Evolutionary conservation across 2,113 vertebrate genomes (phyloP).

Genomic region (Noturus placidus): DNA sequence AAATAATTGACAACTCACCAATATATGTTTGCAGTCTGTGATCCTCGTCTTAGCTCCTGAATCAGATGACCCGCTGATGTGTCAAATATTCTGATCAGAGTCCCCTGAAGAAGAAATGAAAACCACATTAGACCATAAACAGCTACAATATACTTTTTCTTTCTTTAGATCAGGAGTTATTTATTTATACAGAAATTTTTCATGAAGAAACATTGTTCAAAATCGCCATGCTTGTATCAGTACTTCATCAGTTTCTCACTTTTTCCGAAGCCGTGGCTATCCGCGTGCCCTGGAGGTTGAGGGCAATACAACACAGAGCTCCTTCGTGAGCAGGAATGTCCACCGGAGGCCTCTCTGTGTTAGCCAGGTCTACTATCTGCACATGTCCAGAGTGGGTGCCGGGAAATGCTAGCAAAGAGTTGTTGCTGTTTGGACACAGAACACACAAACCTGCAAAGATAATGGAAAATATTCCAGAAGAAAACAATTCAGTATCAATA

Average conservation of each 20-base stretch:
- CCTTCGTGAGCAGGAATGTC: conserved; percentile 96
- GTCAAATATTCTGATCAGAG: conserved; percentile 97
- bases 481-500: neutral
- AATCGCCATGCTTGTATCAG: neutral
- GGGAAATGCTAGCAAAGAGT: conserved; percentile 93
- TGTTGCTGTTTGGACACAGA: conserved; percentile 98
- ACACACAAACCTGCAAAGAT: conserved; percentile 87
- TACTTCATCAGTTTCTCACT: conserved; percentile 65
- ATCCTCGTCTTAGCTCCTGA: conserved; percentile 94
- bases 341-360: conserved; percentile 93
- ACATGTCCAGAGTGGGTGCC: conserved; percentile 93
- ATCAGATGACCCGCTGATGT: conserved; percentile 94
- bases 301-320: conserved; percentile 89
- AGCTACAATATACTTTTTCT: neutral
- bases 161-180: neutral
- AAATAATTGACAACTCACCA: conserved; percentile 74
- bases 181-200: neutral
- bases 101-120: conserved; percentile 77
- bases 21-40: conserved; percentile 95
- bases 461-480: neutral
- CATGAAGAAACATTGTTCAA: neutral
- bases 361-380: conserved; percentile 95
- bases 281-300: conserved; percentile 94
- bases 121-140: neutral
- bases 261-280: conserved; percentile 98